These are phyloP conservation scores for Ophonus ardosiacus DNA, from an alignment of 2,888 invertebrate genomes.

Conservation along the genomic window DNA sequence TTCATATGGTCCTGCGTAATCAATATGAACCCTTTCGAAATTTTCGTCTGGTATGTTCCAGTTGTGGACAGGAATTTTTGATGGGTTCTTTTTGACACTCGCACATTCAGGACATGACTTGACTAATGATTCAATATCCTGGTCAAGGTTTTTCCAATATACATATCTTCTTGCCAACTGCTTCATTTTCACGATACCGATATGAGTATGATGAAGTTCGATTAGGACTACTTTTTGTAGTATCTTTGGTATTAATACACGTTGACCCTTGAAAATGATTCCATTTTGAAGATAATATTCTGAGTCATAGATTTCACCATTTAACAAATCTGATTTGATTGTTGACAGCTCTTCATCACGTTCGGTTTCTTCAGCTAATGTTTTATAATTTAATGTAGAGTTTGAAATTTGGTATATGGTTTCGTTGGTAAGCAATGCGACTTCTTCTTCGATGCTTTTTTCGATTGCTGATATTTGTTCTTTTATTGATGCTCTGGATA, in stretches of 20 bases:
- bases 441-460: neutral
- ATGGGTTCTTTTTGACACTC: neutral
- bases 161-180: conserved; percentile 13
- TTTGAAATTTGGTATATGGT: neutral
- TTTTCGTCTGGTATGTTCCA: neutral
- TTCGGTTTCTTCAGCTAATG: neutral
- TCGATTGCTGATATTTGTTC: no score
- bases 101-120: neutral
- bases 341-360: no score
- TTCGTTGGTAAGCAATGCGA: neutral
- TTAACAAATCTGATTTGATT: neutral
- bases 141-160: no score
- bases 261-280: conserved; percentile 59
- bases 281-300: conserved; percentile 40
- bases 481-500: no score
- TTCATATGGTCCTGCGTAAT: conserved; percentile 64
- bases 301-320: neutral
- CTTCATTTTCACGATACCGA: no score
- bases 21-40: conserved; percentile 17
- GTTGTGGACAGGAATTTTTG: neutral
- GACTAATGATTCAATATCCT: no score
- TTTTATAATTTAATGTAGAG: neutral
- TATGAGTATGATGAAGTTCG: no score
- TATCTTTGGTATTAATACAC: neutral
- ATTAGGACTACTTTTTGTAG: neutral